These are phyloP conservation scores for Holothuria scabra DNA, from an alignment of 53 echinoderm and acorn worm species.

Conservation along the genomic window DNA sequence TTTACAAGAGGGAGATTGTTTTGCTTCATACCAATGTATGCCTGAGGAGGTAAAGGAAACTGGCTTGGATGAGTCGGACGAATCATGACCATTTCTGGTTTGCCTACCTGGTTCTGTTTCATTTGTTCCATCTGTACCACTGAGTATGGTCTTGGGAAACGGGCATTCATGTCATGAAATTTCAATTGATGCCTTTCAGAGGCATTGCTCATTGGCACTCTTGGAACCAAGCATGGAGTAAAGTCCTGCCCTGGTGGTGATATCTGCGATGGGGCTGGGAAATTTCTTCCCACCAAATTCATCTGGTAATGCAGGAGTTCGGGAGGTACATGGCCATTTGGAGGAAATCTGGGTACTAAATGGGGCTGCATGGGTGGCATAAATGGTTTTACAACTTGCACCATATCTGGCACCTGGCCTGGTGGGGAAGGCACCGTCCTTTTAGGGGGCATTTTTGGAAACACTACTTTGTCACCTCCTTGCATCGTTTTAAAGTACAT, in stretches of 20 bases:
- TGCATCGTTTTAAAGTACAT: constrained; percentile 53
- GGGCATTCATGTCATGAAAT: neutral
- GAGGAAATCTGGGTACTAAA: constrained; percentile 35
- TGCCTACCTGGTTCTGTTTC: neutral
- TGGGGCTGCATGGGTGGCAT: constrained; percentile 39
- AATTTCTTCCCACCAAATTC: constrained; percentile 24
- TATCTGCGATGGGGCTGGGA: neutral
- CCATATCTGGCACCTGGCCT: neutral
- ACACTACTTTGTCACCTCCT: constrained; percentile 30
- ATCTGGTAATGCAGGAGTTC: constrained; percentile 12
- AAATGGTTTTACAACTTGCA: constrained; percentile 39
- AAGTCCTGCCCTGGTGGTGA: neutral
- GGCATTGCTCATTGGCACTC: neutral
- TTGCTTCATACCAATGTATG: neutral
- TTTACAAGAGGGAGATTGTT: neutral
- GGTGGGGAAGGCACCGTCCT: neutral
- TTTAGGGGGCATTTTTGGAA: constrained; percentile 33
- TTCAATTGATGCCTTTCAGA: neutral
- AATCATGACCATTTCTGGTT: constrained; percentile 1
- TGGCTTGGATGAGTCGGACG: constrained; percentile 8
- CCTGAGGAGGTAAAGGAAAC: constrained; percentile 24
- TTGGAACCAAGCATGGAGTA: neutral
- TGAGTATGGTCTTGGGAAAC: constrained; percentile 17
- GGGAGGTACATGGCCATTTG: constrained; percentile 35
- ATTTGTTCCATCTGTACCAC: neutral